phyloP scores from a whole-genome alignment of 2,888 invertebrate genomes.

The Drosophila recens region DNA sequence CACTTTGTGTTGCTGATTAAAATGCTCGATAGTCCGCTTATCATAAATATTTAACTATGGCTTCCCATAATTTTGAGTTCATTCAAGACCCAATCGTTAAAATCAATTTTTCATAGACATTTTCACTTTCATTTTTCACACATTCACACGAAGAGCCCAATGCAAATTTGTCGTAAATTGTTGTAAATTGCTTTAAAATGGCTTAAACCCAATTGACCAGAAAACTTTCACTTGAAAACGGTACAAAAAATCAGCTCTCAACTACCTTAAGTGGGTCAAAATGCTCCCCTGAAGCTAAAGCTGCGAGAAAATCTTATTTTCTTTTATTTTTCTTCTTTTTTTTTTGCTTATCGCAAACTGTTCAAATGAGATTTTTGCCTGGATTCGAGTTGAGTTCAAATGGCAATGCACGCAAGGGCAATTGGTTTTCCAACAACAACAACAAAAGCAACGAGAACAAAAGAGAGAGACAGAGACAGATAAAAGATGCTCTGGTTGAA shows the following conservation, averaged over 20 bases:
- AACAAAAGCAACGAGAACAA: slow-evolving; percentile 10
- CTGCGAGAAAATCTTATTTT: slow-evolving; percentile 24
- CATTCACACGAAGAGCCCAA: slow-evolving; percentile 39
- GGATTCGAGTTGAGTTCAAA: slow-evolving; percentile 62
- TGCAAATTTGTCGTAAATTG: slow-evolving; percentile 76
- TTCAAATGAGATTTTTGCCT: slow-evolving; percentile 41
- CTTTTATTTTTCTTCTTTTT: neutral
- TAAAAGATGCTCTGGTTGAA: slow-evolving; percentile 64
- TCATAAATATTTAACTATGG: too few species aligned
- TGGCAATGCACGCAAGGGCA: slow-evolving; percentile 68
- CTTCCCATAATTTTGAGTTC: neutral
- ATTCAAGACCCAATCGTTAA: slow-evolving; percentile 24
- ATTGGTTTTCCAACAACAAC: slow-evolving; percentile 32
- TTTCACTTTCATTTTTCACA: slow-evolving; percentile 64
- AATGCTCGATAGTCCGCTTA: too few species aligned
- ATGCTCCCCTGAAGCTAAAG: slow-evolving; percentile 30
- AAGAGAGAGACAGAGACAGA: slow-evolving; percentile 35
- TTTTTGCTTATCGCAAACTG: slow-evolving; percentile 51
- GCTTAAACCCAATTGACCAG: slow-evolving; percentile 22
- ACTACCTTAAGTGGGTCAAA: slow-evolving; percentile 67
- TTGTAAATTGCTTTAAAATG: slow-evolving; percentile 68
- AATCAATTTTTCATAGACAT: slow-evolving; percentile 51
- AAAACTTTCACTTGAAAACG: slow-evolving; percentile 69
- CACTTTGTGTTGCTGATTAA: too few species aligned
- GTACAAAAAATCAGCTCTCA: slow-evolving; percentile 6